Evolutionary conservation across 2,113 vertebrate genomes (phyloP).

Genomic region (Budorcas taxicolor): DNA sequence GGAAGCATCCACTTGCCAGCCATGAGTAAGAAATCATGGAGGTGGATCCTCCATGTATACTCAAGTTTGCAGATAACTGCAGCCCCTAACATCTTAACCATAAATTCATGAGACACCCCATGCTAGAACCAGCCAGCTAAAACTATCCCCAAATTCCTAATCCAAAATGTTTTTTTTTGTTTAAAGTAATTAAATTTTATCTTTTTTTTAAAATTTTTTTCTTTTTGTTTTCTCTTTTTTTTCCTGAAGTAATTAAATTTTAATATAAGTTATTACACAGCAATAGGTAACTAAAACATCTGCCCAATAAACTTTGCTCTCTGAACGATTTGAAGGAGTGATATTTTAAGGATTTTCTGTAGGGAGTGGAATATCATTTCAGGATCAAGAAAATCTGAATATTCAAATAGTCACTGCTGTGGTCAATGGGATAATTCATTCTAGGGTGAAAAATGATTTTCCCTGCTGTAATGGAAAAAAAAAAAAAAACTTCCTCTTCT

Average conservation of each 20-base stretch:
- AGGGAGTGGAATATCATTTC: background rate
- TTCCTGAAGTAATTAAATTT: background rate
- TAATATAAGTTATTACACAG: background rate
- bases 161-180: background rate
- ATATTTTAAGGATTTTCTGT: background rate
- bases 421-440: background rate
- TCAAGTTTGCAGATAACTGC: background rate
- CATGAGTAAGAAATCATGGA: background rate
- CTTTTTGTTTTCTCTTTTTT: no score
- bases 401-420: background rate
- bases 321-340: background rate
- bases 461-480: background rate
- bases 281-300: background rate
- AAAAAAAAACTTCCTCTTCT: background rate
- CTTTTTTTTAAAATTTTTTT: no score
- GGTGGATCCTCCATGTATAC: background rate
- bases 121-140: background rate
- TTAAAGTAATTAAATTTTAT: background rate
- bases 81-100: background rate
- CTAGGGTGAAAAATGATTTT: background rate
- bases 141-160: background rate
- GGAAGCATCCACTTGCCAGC: background rate
- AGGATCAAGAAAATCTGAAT: background rate
- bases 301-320: background rate
- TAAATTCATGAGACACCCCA: background rate